Evolutionary conservation across 2,888 invertebrate species (phyloP), one percentile per base, ranked within the genome.

Genomic region (Aphodius sticticus): DNA sequence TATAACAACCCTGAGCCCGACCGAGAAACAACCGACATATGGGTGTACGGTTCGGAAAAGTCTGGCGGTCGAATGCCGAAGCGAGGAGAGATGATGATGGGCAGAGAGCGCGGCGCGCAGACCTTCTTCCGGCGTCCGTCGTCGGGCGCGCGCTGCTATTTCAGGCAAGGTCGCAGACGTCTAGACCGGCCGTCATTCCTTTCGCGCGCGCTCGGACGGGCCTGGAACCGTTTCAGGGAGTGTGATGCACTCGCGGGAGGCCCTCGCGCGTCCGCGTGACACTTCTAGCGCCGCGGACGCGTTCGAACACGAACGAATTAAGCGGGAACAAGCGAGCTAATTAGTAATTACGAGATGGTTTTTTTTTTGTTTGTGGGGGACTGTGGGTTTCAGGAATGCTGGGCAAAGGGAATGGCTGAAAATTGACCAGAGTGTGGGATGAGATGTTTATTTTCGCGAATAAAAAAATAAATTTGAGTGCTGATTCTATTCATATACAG

Each of bases 81-180:
- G 53, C 53, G 9, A 26, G 26, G 26, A 26, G 26, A 26, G 53
- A 53, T 53, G 53, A 53, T 5, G 53, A 53, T 53, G 53, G 53
- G 53, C 53, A 53, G 7, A 9, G 53, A 1, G 53, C 53, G 53
- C 53, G 53, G 86, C 84, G 86, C 84, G 85, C 86, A 82, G 83
- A 84, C 12, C 85, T 86, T 88, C 87, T 88, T 88, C 88, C 88
- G 88, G 88, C 87, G 87, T 87, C 87, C 87, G 87, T 87, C 87
- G 87, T 5, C 53, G 53, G 53, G 53, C 53, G 53, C 53, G 12
- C 53, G 53, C 84, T 85, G 84, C 85, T 87, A 87, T 88, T 85
- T 87, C 84, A 83, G 83, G 87, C 88, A 88, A 88, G 88, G 88
- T 87, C 87, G 86, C 85, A 87, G 87, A 87, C 86, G 87, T 87